A percentile compares a stretch with the other conserved stretches of the same genome.
These are phyloP conservation scores for Geophilus truncorum DNA, from an alignment of 2,888 invertebrate species.

Conservation along the genomic window DNA sequence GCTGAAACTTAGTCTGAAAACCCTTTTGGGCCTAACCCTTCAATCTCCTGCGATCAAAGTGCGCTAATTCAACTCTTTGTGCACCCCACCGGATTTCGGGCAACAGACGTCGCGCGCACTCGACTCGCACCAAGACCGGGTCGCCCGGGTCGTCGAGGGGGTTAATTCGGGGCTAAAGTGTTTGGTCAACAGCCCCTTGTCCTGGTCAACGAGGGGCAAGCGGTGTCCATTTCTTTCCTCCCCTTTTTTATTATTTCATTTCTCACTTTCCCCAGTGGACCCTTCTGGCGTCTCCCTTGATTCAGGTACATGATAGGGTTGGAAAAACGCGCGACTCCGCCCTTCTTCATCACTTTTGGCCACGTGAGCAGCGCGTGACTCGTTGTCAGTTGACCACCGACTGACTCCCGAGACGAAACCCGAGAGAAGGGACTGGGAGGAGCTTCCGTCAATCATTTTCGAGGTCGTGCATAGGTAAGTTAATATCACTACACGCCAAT, in stretches of 20 bases:
- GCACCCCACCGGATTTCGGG: neutral
- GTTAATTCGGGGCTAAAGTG: neutral
- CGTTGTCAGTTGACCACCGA: neutral
- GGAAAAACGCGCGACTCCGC: neutral
- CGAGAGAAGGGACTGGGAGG: neutral
- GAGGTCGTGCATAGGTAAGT: neutral
- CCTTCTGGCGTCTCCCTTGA: neutral
- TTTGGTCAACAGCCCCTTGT: neutral
- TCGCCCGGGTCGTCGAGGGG: neutral
- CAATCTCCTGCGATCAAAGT: neutral
- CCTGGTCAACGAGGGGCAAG: neutral
- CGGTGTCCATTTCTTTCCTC: neutral
- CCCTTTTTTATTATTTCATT: neutral
- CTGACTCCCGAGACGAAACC: neutral
- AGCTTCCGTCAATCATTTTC: neutral
- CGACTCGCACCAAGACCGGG: neutral
- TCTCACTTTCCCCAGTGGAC: neutral
- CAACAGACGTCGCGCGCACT: neutral
- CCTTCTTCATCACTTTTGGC: neutral
- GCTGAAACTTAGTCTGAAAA: neutral
- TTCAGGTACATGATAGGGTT: neutral
- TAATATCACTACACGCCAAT: neutral
- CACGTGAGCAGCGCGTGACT: neutral
- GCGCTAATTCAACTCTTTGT: slow-evolving; percentile 16
- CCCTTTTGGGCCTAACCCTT: neutral